Evolutionary conservation across 2,113 vertebrate species (phyloP), one percentile per base, ranked within the genome.

Genomic region (Pagrus major): DNA sequence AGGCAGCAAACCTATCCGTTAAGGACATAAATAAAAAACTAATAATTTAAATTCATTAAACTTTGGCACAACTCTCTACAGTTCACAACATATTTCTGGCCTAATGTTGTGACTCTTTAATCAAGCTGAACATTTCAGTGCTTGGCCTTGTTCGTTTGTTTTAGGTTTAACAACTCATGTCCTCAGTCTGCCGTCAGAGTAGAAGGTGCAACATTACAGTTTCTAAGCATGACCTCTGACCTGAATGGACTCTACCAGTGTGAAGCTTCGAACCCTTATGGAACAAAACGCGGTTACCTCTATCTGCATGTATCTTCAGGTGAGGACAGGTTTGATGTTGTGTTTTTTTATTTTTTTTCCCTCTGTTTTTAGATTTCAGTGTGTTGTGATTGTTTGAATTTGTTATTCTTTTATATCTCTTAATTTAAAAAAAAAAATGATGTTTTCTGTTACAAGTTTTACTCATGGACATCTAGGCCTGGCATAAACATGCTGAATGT

Each of bases 191-290:
- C 11, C n/a, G 74, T 89, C 21, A 81, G 16, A 42, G 31, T 12
- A 1, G 47, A 86, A 0, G 87, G 47, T n/a, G 37, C 60, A 76
- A 61, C 2, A 0, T 56, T 93, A 2, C 16, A 42, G 11, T 71
- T 93, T 25, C 0, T 29, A 15, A 76, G 7, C 5, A 31, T 14
- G 6, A 54, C 41, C 1, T 5, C 46, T 25, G 54, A 85, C 6
- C 46, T 91, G 20, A 85, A 49, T 39, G 93, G 91, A 29, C 7
- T 91, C 7, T 93, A 92, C 44, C 25, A 73, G 25, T 94, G 93
- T 72, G 51, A 86, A 16, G 90, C 88, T 9, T 29, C 35, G 0
- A 93, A 93, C 39, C 0, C 0, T 0, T 46, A 84, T 5, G 92
- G 91, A 51, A 69, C 1, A 0, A 46, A 6, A 18, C 1, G 0